These are phyloP conservation scores for Chiloscyllium punctatum DNA, from an alignment of 2,797 vertebrate genomes.

Conservation along the genomic window DNA sequence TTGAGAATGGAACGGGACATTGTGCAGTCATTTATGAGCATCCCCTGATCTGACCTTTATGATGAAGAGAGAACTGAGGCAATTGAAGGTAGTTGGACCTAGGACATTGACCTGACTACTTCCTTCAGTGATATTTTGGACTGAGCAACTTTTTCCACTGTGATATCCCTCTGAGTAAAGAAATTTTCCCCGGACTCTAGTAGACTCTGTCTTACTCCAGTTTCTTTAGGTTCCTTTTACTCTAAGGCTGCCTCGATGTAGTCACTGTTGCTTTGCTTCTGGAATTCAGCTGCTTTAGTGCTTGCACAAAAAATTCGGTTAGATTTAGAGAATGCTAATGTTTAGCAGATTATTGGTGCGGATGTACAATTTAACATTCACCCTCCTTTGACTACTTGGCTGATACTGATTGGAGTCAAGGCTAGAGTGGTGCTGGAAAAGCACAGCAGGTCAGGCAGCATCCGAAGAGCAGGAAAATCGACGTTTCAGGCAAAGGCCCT, in stretches of 20 bases:
- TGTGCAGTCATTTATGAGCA: background rate
- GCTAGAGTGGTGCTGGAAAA: no score
- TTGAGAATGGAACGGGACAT: background rate
- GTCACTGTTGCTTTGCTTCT: background rate
- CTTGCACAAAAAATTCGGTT: background rate
- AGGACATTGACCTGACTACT: background rate
- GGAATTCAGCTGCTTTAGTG: background rate
- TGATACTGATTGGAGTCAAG: background rate
- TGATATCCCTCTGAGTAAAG: no score
- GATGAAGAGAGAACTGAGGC: background rate
- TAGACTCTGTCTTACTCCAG: background rate
- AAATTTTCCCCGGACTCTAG: no score
- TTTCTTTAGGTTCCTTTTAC: background rate
- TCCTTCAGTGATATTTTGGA: background rate
- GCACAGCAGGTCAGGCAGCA: no score
- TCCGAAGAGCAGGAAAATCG: no score
- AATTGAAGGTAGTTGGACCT: background rate
- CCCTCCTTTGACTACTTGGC: background rate
- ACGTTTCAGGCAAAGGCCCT: no score
- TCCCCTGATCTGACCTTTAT: background rate
- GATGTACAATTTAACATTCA: background rate
- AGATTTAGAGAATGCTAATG: background rate
- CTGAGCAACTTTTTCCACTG: background rate
- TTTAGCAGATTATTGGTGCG: background rate
- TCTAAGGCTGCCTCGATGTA: background rate